Evolutionary conservation across 2,113 vertebrate species (phyloP).

Genomic region (Suricata suricatta): DNA sequence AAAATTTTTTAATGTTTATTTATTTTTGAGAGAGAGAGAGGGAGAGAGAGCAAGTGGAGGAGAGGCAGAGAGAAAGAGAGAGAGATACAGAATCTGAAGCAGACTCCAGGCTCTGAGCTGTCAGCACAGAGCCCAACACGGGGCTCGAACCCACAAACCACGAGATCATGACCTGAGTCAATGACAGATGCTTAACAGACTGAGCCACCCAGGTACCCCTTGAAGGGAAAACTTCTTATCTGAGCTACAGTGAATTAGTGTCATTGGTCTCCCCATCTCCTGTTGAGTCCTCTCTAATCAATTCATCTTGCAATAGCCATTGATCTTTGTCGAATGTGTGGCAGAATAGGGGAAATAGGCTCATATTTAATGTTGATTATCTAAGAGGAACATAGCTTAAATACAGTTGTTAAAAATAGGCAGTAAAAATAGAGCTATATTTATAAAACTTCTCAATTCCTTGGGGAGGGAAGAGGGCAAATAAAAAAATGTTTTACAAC

Average conservation of each 20-base stretch:
- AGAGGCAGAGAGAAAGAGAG: too few species aligned
- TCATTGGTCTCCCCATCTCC: background rate
- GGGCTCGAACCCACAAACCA: too few species aligned
- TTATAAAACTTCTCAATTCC: slow-evolving; percentile 2
- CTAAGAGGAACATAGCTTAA: slow-evolving; percentile 10
- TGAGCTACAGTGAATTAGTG: background rate
- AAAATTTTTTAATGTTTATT: too few species aligned
- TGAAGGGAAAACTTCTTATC: background rate
- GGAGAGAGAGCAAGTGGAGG: too few species aligned
- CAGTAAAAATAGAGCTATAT: background rate
- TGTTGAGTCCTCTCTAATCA: background rate
- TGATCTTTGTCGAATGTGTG: slow-evolving; percentile 13
- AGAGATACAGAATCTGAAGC: too few species aligned
- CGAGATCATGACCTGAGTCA: too few species aligned
- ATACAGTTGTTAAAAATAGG: slow-evolving; percentile 28
- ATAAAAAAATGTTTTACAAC: background rate
- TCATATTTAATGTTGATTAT: background rate
- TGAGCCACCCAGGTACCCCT: too few species aligned
- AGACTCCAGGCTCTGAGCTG: too few species aligned
- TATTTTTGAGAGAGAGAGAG: too few species aligned
- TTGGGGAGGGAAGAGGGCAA: background rate
- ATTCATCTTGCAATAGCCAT: background rate
- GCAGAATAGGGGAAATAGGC: background rate
- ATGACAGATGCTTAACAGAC: too few species aligned
- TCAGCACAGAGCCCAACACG: too few species aligned